Base-by-base conservation (phyloP, 2,888 invertebrate genomes). In the Tromatobia lineatoria region DNA sequence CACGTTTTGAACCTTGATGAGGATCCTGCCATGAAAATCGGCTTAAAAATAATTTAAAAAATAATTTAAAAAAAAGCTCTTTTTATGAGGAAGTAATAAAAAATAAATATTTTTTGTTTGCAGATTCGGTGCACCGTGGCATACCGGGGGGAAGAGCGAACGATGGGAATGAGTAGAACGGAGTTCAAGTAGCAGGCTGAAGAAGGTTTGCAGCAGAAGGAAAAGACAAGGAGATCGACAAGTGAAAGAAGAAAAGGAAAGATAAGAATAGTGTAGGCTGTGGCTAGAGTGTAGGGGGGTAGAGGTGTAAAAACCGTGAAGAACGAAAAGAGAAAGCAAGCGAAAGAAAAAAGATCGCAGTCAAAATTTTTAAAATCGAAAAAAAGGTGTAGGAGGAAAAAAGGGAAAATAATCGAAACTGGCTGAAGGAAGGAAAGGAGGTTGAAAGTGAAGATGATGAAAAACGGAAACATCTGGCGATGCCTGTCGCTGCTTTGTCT, bases 181-280 rank as follows among this genome's bases (percentile, higher is more conserved):
- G 89, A 90, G 85, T 87, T 86, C 80, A 88, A 91, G 88, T 90
- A 91, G 90, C 89, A 87, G 88, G 87, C 86, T 87, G 87, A 87
- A 86, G 77, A 76, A 64, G 77, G 74, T 15, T 85, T 29, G 45
- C 29, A 23, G 84, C 74, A 83, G 86, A 70, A 82, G 87, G 82
- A 87, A 87, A 81, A 84, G 73, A 81, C 81, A 71, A 73, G 42
- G 78, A 80, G n/a, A 59, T 54, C 29, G 54, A 4, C 18, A 77
- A 45, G 54, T 13, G 59, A 67, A 34, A 79, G 57, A 18, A 61
- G 38, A 59, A 4, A 34, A n/a, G 34, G n/a, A 6, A 59, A 57
- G 57, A 20, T 23, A 50, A 45, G 57, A 64, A 64, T 74, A 29
- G 45, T 23, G 57, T 34, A 66, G 67, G 61, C 73, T 13, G 52